Base-by-base conservation (phyloP, 2,113 vertebrate species). In the Eurypyga helias region DNA sequence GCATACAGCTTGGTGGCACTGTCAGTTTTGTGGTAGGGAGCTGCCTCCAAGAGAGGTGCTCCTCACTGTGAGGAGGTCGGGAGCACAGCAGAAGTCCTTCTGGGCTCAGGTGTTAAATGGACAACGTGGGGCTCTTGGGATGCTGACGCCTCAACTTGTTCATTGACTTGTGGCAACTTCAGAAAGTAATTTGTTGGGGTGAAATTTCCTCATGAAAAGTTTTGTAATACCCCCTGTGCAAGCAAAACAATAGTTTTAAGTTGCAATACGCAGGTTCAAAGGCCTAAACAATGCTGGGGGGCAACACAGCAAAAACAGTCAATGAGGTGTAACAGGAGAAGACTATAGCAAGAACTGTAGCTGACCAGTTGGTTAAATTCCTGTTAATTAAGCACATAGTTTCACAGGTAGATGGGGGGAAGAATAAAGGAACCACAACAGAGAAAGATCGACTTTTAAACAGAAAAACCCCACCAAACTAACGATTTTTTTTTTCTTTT, bases 111-210 rank as follows among this genome's bases (percentile, higher is more conserved):
- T 41, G 14, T 76, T 61, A 65, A 69, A 69, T 2, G 0, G 13
- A 3, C 10, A 55, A 1, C 4, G 6, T 1, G 1, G 58, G 9
- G 34, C n/a, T 91, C 14, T 48, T 36, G 67, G n/a, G 34, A 58
- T 54, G 36, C 5, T 38, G 46, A 57, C 3, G 2, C 17, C 51
- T 70, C 17, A 15, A 1, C 25, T n/a, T 61, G 19, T 76, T 83
- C 31, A 33, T 33, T 77, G 26, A 77, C 48, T 72, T 26, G 17
- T 64, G 71, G 8, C 33, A 88, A 64, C 58, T 83, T 93, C 26
- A 49, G 51, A 70, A 90, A 43, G 65, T 55, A 72, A 72, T 80
- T 75, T n/a, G 3, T 46, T 31, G 29, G 25, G 5, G 21, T 75
- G 31, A 75, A 70, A 78, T 65, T 43, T 77, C 48, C 13, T 14